phyloP scores from a whole-genome alignment of 2,113 vertebrate genomes.

The Mohoua ochrocephala region DNA sequence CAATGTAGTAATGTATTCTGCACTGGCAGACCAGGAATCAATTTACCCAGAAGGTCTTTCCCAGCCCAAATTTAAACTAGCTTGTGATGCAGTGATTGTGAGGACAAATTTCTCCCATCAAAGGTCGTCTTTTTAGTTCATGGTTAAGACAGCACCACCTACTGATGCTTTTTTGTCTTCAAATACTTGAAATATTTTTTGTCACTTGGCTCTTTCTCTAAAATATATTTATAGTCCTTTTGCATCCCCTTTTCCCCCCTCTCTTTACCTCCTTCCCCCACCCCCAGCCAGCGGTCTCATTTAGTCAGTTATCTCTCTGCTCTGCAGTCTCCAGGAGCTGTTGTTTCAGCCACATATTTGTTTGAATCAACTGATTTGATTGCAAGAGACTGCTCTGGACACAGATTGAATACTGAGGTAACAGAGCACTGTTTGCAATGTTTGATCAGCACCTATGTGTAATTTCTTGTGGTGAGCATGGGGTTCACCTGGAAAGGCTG shows the following conservation, averaged over 20 bases:
- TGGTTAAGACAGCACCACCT: not conserved
- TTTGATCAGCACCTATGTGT: not conserved
- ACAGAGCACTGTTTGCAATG: not conserved
- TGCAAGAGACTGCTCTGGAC: not conserved
- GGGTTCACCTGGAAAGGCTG: not conserved
- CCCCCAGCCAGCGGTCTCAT: not conserved
- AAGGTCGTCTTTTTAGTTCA: not conserved
- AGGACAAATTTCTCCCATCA: not conserved
- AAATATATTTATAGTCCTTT: not conserved
- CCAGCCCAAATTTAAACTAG: not conserved
- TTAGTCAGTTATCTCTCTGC: not conserved
- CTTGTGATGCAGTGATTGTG: not conserved
- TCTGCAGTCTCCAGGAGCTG: not conserved
- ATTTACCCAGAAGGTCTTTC: not conserved
- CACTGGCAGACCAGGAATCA: not conserved
- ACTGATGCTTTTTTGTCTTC: not conserved
- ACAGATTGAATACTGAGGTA: not conserved
- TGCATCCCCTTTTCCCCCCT: accelerated
- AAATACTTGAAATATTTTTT: not conserved
- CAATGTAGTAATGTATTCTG: not conserved
- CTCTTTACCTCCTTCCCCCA: not conserved
- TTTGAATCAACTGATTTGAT: conserved; percentile 21
- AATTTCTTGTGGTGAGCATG: not conserved
- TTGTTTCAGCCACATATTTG: not conserved
- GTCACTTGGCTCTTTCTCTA: not conserved